Conservation (phyloP, 2,888 invertebrate species). For the Archips crataeganus region DNA sequence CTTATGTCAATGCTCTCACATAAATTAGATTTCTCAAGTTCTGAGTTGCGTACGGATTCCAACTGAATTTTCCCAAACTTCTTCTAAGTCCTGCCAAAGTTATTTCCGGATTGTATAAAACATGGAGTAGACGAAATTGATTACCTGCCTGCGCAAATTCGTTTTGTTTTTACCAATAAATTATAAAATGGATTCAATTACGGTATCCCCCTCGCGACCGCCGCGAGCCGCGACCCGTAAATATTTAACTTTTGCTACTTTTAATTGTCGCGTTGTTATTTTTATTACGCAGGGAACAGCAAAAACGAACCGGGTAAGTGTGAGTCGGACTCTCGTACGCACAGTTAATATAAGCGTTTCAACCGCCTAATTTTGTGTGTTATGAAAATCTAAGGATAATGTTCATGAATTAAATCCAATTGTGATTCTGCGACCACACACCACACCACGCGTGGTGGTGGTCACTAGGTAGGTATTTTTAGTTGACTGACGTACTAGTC, state of each 20-base stretch:
- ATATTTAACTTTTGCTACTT: slow-evolving; percentile 32
- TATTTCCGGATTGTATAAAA: slow-evolving; percentile 27
- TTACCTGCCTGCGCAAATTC: slow-evolving; percentile 16
- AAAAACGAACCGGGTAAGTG: background rate
- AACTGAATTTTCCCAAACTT: slow-evolving; percentile 11
- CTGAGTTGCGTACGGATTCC: slow-evolving; percentile 10
- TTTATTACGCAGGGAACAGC: slow-evolving; percentile 15
- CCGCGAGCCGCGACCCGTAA: slow-evolving; percentile 21
- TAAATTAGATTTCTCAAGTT: slow-evolving; percentile 34
- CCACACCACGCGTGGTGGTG: too few relatives aligned
- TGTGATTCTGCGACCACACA: too few relatives aligned
- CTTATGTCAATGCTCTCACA: slow-evolving; percentile 29
- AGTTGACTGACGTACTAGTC: too few relatives aligned
- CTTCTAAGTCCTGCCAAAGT: slow-evolving; percentile 25
- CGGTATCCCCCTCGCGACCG: slow-evolving; percentile 5
- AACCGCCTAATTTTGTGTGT: too few relatives aligned
- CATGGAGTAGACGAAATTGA: slow-evolving; percentile 23
- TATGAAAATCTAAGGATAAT: too few relatives aligned
- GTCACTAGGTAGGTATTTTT: too few relatives aligned
- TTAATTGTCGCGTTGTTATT: slow-evolving; percentile 35
- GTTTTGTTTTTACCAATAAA: slow-evolving; percentile 36
- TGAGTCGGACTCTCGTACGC: too few relatives aligned
- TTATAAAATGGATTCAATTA: slow-evolving; percentile 37
- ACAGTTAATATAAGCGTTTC: too few relatives aligned
- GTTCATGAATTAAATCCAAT: too few relatives aligned